Percentiles rank a stretch among this genome's conserved stretches.
phyloP scores from a whole-genome alignment of 2,113 vertebrate genomes.

The Toxotes chatareus region DNA sequence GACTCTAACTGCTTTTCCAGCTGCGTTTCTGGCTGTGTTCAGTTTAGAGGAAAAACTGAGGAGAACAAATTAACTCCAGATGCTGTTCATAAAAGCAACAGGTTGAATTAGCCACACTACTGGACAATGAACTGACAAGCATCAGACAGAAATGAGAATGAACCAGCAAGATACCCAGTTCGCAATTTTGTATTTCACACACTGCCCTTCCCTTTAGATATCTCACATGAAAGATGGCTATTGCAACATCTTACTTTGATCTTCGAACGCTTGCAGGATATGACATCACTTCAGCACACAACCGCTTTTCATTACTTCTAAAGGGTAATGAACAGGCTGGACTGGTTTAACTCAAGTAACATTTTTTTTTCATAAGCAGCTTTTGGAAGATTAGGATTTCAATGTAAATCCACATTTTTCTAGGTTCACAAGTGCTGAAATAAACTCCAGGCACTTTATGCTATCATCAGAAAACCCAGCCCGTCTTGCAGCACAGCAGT shows the following conservation, averaged over 20 bases:
- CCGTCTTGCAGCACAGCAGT: slow-evolving; percentile 46
- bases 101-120: background rate
- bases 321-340: background rate
- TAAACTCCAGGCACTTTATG: background rate
- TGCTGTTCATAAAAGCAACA: slow-evolving; percentile 5
- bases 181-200: background rate
- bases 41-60: background rate
- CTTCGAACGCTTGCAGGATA: background rate
- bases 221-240: background rate
- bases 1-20: slow-evolving; percentile 13
- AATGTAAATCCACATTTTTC: slow-evolving; percentile 26
- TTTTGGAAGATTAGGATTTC: slow-evolving; percentile 37
- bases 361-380: background rate
- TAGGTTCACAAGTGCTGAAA: slow-evolving; percentile 1
- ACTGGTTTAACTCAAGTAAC: background rate
- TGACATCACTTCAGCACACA: slow-evolving; percentile 8
- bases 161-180: background rate
- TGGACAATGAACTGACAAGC: background rate
- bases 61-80: background rate
- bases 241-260: slow-evolving; percentile 10
- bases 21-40: slow-evolving; percentile 2
- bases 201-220: background rate
- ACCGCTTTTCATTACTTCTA: background rate
- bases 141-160: background rate
- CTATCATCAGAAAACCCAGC: slow-evolving; percentile 34